Conservation (phyloP, 2,797 vertebrate genomes). For the Champsocephalus gunnari region DNA sequence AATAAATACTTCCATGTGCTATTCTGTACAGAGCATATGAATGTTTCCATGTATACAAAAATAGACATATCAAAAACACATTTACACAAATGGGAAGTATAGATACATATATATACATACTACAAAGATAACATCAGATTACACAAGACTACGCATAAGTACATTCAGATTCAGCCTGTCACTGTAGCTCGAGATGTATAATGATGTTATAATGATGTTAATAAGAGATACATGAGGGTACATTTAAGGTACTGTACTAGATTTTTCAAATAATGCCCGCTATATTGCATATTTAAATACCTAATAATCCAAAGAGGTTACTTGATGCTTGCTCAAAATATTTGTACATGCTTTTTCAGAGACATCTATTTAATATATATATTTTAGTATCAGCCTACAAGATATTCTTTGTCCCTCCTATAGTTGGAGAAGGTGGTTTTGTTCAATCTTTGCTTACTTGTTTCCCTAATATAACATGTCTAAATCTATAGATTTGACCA, state of each 20-base stretch:
- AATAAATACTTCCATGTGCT: slow-evolving; percentile 36
- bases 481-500: not conserved
- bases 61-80: slow-evolving; percentile 74
- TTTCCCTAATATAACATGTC: not conserved
- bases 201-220: not conserved
- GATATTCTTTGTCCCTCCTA: not conserved
- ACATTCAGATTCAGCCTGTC: not conserved
- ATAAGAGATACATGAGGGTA: too few relatives aligned
- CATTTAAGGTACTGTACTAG: too few relatives aligned
- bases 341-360: too few relatives aligned
- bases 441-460: too few relatives aligned
- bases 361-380: too few relatives aligned
- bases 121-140: slow-evolving; percentile 34
- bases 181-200: not conserved
- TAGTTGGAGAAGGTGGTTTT: too few relatives aligned
- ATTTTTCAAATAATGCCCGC: too few relatives aligned
- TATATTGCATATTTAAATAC: too few relatives aligned
- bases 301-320: too few relatives aligned
- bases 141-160: slow-evolving; percentile 21
- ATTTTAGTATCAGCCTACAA: not conserved
- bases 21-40: slow-evolving; percentile 41
- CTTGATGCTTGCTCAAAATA: too few relatives aligned
- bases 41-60: slow-evolving; percentile 67
- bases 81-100: slow-evolving; percentile 51
- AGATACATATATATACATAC: slow-evolving; percentile 44